phyloP scores from a whole-genome alignment of 1,140 invertebrate species.

The Chironomus tepperi region DNA sequence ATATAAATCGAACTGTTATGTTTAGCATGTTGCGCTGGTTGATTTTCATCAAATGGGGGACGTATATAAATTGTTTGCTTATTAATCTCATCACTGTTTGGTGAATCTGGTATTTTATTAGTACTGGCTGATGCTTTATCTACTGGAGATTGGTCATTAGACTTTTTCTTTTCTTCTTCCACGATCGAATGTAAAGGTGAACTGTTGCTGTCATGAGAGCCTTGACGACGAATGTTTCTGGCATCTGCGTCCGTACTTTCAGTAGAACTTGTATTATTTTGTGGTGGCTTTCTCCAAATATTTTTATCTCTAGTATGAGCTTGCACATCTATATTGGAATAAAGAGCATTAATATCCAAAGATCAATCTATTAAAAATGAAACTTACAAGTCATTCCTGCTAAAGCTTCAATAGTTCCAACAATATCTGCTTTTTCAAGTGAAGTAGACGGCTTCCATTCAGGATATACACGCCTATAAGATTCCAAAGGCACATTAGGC shows the following conservation, averaged over 20 bases:
- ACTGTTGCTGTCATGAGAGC: constrained; percentile 33
- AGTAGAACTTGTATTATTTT: constrained; percentile 52
- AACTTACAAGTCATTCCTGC: constrained; percentile 50
- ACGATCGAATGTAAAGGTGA: constrained; percentile 44
- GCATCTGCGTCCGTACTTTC: constrained; percentile 46
- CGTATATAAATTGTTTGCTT: constrained; percentile 24
- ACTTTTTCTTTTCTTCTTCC: constrained; percentile 46
- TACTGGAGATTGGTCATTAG: constrained; percentile 42
- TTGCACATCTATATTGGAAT: constrained; percentile 53
- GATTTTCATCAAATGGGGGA: background rate
- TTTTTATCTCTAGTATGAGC: constrained; percentile 65
- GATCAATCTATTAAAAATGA: background rate
- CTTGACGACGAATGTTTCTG: constrained; percentile 35
- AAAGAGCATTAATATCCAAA: constrained; percentile 25
- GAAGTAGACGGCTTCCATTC: constrained; percentile 70
- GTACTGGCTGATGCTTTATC: background rate
- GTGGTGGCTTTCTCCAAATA: constrained; percentile 62
- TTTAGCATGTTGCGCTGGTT: background rate
- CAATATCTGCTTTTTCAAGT: constrained; percentile 72
- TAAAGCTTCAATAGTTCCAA: constrained; percentile 74
- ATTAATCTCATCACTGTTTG: background rate
- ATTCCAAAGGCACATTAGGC: constrained; percentile 29
- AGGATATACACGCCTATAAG: constrained; percentile 56
- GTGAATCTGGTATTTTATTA: background rate
- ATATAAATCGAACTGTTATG: background rate